Conservation (phyloP, 2,888 invertebrate genomes). For the Polymixis lichenea region DNA sequence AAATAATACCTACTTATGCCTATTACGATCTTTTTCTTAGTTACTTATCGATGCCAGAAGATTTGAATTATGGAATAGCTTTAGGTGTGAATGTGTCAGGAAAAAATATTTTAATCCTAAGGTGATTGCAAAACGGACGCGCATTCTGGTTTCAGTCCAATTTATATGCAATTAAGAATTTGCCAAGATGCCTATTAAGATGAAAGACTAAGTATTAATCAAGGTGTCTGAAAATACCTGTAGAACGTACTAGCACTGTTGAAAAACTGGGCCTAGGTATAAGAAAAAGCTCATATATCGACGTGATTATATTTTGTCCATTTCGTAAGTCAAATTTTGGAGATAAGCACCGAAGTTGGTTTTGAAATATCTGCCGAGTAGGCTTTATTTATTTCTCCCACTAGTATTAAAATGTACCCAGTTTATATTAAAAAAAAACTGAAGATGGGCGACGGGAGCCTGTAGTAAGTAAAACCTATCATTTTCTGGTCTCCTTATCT, state of each 20-base stretch:
- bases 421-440: no score
- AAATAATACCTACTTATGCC: conserved; percentile 15
- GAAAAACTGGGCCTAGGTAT: background rate
- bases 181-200: no score
- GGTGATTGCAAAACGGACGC: conserved; percentile 16
- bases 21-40: conserved; percentile 28
- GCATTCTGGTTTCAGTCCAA: background rate
- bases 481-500: no score
- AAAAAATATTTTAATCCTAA: background rate
- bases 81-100: conserved; percentile 24
- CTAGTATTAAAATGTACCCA: no score
- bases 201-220: background rate
- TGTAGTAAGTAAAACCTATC: no score
- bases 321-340: background rate
- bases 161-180: background rate
- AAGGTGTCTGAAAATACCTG: background rate
- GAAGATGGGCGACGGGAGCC: no score
- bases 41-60: conserved; percentile 12
- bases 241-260: background rate
- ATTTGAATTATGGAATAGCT: conserved; percentile 37
- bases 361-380: background rate
- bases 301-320: background rate
- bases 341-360: background rate
- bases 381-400: no score
- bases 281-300: background rate